phyloP scores from a whole-genome alignment of 2,113 vertebrate genomes.

The Platycercus adscitus region DNA sequence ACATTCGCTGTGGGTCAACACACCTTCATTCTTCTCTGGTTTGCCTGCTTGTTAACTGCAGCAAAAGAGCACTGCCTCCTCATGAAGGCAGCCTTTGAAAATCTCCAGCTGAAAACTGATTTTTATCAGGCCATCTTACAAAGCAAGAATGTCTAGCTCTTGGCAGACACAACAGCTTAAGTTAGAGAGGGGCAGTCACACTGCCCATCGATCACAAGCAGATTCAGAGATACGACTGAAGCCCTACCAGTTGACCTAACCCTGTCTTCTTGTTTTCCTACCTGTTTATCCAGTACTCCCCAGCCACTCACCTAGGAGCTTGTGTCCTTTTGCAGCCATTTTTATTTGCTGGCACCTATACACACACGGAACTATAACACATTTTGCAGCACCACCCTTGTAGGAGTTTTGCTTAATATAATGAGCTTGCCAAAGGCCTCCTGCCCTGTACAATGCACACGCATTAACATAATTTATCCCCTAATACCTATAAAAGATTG shows the following conservation, averaged over 20 bases:
- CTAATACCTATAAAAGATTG: not conserved
- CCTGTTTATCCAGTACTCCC: not conserved
- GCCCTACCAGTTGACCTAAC: not conserved
- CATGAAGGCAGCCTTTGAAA: conserved; percentile 4
- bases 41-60: not conserved
- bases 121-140: conserved; percentile 36
- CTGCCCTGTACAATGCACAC: not conserved
- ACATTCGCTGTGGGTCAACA: not conserved
- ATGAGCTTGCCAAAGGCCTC: not conserved
- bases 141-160: not conserved
- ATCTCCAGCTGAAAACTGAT: not conserved
- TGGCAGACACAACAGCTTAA: not conserved
- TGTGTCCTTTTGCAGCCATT: not conserved
- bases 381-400: not conserved
- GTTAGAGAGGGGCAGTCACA: not conserved
- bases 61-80: not conserved
- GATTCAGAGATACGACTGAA: not conserved
- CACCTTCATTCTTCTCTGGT: not conserved
- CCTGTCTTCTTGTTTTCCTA: not conserved
- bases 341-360: not conserved
- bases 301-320: not conserved
- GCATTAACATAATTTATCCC: not conserved
- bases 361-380: not conserved
- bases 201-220: not conserved
- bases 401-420: not conserved